Evolutionary conservation across 1,140 invertebrate species (phyloP).

Genomic region (Drosophila pruinosa): DNA sequence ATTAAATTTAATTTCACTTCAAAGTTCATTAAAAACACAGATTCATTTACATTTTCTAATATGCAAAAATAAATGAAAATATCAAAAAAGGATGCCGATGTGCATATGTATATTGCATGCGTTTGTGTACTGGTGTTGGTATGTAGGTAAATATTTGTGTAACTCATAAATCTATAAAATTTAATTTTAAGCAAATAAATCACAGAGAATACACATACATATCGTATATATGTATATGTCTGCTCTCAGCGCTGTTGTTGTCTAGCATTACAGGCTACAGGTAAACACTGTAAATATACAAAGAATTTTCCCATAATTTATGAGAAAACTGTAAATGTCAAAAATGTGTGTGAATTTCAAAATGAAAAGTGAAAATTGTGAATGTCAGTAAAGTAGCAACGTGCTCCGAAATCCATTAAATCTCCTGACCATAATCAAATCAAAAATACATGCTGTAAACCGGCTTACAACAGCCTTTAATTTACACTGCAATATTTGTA

Average conservation of each 20-base stretch:
- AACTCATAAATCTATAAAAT: constrained; percentile 48
- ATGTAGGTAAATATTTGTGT: constrained; percentile 37
- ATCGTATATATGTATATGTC: background rate
- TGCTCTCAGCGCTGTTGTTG: background rate
- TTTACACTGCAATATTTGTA: constrained; percentile 38
- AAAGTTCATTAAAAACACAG: background rate
- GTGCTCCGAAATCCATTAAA: constrained; percentile 7
- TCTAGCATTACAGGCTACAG: constrained; percentile 7
- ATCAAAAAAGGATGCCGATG: background rate
- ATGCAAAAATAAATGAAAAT: background rate
- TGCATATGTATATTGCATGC: background rate
- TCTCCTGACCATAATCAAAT: constrained; percentile 17
- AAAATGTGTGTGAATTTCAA: constrained; percentile 19
- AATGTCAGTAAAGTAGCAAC: background rate
- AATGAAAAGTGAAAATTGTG: constrained; percentile 65
- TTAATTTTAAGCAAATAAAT: constrained; percentile 57
- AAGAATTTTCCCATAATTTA: constrained; percentile 60
- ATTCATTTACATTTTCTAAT: background rate
- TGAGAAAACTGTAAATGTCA: constrained; percentile 34
- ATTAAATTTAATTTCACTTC: background rate
- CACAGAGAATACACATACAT: constrained; percentile 21
- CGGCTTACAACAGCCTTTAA: background rate
- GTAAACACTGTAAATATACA: constrained; percentile 19
- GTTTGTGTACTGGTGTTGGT: background rate
- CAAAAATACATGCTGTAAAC: constrained; percentile 17